Conservation (phyloP, 2,797 vertebrate species). For the Aselliscus stoliczkanus region DNA sequence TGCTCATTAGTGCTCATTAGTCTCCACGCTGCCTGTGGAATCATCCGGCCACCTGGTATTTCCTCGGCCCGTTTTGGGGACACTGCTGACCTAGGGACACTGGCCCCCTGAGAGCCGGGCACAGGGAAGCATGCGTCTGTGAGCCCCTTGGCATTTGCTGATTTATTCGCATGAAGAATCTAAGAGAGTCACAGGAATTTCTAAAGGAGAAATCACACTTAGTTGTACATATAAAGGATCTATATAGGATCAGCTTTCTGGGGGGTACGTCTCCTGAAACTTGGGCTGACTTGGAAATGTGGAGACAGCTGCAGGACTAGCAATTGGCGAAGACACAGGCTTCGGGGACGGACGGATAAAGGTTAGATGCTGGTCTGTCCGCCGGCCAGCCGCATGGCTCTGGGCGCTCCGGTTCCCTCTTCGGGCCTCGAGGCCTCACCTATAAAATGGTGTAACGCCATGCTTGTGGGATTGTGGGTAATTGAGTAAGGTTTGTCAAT, state of each 20-base stretch:
- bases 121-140: rapidly evolving
- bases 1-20: not conserved
- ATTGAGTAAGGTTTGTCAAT: not conserved
- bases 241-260: not conserved
- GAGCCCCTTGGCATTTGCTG: not conserved
- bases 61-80: not conserved
- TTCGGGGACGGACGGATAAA: not conserved
- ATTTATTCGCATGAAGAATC: not conserved
- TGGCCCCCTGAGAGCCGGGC: not conserved
- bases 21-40: not conserved
- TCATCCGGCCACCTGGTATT: rapidly evolving
- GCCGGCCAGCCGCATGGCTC: not conserved
- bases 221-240: too few species aligned
- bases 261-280: not conserved
- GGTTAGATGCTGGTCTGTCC: rapidly evolving
- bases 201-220: not conserved
- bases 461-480: not conserved
- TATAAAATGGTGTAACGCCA: rapidly evolving
- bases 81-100: not conserved
- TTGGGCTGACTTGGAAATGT: rapidly evolving
- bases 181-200: too few species aligned
- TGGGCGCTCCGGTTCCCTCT: too few species aligned
- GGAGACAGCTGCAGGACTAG: not conserved
- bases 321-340: rapidly evolving
- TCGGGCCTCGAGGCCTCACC: not conserved